Evolutionary conservation across 2,888 invertebrate species (phyloP), one percentile per base, ranked within the genome.

Genomic region (Euclidia mi): DNA sequence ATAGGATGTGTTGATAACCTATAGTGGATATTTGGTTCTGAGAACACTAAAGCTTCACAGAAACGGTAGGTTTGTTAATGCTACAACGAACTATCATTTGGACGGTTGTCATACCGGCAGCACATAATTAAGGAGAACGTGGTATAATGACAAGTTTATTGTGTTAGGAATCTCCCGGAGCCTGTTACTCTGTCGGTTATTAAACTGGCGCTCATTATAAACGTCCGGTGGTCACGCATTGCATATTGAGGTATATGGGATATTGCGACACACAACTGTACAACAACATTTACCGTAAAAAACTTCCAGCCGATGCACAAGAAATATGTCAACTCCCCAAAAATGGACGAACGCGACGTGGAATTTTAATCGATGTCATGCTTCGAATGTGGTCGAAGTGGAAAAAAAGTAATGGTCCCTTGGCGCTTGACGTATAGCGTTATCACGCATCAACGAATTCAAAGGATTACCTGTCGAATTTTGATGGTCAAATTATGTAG

Each of bases 211-310:
- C 81, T 86, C 87, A 92, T 91, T 90, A 89, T 68, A 69, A 77
- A 78, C 85, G 87, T 93, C 92, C 93, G 90, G 84, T 76, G 82
- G 90, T 85, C 87, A 89, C 88, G 88, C 84, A 75, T 81, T 88
- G 88, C 84, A 78, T 87, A 88, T 88, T 69, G 82, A 87, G 84
- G 81, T 82, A 84, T 84, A 83, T 84, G 80, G 90, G 89, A 91
- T 88, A 82, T 92, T 90, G 85, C 87, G 81, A 88, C 88, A 91
- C 78, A 60, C 73, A 79, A 76, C 60, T 59, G 60, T 74, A 70
- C 65, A 66, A 64, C 66, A 72, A 71, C 55, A 70, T 71, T 70
- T 78, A 78, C 72, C 56, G 65, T 79, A 76, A 76, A 79, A 81
- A 77, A 55, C 70, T 56, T 72, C 63, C 66, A 72, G 59, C 58